Conservation (phyloP, 1,140 invertebrate genomes). For the Drosophila chauvacae region DNA sequence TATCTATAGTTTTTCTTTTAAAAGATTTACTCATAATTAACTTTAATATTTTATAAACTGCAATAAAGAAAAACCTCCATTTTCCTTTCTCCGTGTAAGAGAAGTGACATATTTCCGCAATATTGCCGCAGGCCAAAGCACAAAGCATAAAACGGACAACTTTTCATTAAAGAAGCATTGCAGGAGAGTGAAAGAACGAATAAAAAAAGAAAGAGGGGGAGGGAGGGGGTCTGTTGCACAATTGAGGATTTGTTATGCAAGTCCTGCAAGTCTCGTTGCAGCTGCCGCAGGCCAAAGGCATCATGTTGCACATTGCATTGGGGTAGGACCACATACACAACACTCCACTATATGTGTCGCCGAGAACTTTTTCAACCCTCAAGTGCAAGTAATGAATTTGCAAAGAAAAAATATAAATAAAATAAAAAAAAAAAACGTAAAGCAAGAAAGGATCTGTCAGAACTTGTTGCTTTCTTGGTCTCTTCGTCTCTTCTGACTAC, state of each 20-base stretch:
- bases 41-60: not conserved
- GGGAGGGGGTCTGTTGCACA: slow-evolving; percentile 64
- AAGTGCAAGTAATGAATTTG: slow-evolving; percentile 43
- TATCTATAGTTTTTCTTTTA: not conserved
- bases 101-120: slow-evolving; percentile 79
- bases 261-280: slow-evolving; percentile 60
- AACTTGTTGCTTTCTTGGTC: slow-evolving; percentile 50
- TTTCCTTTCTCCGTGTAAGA: slow-evolving; percentile 11
- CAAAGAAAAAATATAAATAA: not conserved
- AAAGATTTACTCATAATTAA: not conserved
- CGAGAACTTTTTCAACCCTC: slow-evolving; percentile 51
- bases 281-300: slow-evolving; percentile 63
- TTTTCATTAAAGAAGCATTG: slow-evolving; percentile 60
- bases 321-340: slow-evolving; percentile 56
- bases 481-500: slow-evolving; percentile 15
- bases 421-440: not conserved
- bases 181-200: slow-evolving; percentile 18
- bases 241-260: slow-evolving; percentile 81
- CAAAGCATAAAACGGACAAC: slow-evolving; percentile 69
- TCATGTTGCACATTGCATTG: slow-evolving; percentile 67
- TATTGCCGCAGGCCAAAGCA: slow-evolving; percentile 66
- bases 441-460: slow-evolving; percentile 35
- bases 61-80: not conserved
- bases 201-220: not conserved
- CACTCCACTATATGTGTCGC: slow-evolving; percentile 8